Base-by-base conservation (phyloP, 2,113 vertebrate species). In the Otolemur garnettii region DNA sequence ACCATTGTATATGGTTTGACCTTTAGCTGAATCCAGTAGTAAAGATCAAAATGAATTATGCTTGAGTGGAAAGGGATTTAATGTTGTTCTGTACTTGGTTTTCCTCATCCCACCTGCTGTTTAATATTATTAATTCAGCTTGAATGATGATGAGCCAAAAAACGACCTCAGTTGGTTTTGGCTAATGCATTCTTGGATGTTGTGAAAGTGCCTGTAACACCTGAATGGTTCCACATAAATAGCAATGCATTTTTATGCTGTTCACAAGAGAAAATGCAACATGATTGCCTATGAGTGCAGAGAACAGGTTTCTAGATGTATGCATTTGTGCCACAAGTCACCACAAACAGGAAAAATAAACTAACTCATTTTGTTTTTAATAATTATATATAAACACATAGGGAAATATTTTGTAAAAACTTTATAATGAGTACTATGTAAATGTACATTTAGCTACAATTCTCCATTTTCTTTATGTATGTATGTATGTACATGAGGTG, bases 31-130 rank as follows among this genome's bases (percentile, higher is more conserved):
- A 97, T 98, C 94, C 50, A 91, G 59, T 89, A 66, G 64, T 96
- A 93, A 97, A 97, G 80, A 95, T 97, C 38, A 95, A 87, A 87
- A 86, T 86, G 86, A 98, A 28, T 97, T 97, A 96, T 66, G 97
- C 60, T n/a, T 18, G 66, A 94, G 38, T 95, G 15, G 5, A 93
- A 77, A 86, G 64, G 55, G 96, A 15, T 35, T 97, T 96, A 96
- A 85, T 94, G 72, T 91, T 94, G 80, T 90, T 75, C 30, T 55
- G 64, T 82, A 8, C 45, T 95, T 53, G 57, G 24, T 94, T 94
- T 90, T 82, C 28, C 57, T 96, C 90, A 28, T 3, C 13, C 95
- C 55, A 75, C 96, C 75, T 94, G 26, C 96, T 97, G 78, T 94
- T 96, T 95, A 95, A 94, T 62, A 50, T 94, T 84, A 82, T 94